Base-by-base conservation (phyloP, 2,113 vertebrate genomes). In the Thomomys bottae region DNA sequence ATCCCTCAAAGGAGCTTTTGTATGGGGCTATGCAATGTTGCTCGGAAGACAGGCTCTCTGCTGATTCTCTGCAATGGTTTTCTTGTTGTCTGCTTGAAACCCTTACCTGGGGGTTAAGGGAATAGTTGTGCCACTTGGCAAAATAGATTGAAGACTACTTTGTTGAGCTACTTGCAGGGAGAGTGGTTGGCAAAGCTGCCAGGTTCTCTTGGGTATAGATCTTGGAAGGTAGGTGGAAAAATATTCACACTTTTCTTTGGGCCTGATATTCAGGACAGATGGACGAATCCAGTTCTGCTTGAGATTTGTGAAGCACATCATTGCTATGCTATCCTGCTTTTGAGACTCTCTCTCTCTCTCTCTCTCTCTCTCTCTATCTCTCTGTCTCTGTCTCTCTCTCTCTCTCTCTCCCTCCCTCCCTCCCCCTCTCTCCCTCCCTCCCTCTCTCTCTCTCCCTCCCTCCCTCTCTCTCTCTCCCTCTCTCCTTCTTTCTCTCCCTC, bases 1-100 rank as follows among this genome's bases (percentile, higher is more conserved):
- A 36, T 90, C 96, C 93, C 87, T 96, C 96, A 77, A 81, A 96
- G 77, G 70, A 64, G 89, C 82, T 54, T 61, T 96, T 64, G 61
- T 57, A 7, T 0, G 26, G 90, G 68, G 14, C 88, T 59, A 66
- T 34, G 81, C 20, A 45, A 84, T 68, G 76, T 67, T 94, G 88
- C 90, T 83, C 87, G 1, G 1, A 11, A 95, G 88, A 72, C 45
- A 61, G 84, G 15, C 8, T 30, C 10, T 93, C 70, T 36, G 4
- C 57, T 40, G 36, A 85, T 38, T 1, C 32, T 78, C 64, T 57
- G 64, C 70, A n/a, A 23, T 8, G 23, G 11, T 57, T 73, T 68
- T 61, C 49, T 63, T 87, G 78, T 93, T 38, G 26, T 88, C n/a
- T 40, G 45, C n/a, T 77, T 7, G 36, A 57, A 84, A 59, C 32